phyloP scores from a whole-genome alignment of 2,797 vertebrate genomes.

The Merluccius polli region DNA sequence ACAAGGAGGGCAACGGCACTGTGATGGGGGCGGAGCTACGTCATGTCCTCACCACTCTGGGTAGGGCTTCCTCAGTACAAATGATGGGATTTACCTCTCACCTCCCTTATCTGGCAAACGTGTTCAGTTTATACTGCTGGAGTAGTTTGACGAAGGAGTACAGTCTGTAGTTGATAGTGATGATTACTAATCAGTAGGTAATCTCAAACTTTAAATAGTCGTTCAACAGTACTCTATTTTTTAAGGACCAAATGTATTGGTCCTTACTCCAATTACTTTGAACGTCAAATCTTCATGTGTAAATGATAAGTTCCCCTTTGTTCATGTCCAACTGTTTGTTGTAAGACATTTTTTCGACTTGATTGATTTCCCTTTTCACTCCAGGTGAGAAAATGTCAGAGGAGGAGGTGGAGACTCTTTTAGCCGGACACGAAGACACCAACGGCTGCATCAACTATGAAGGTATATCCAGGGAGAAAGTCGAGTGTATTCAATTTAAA shows the following conservation, averaged over 20 bases:
- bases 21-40: conserved; percentile 93
- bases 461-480: conserved; percentile 80
- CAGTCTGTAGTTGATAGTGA: background rate
- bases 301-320: background rate
- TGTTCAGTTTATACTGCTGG: background rate
- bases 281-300: background rate
- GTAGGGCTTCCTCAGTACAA: conserved; percentile 49
- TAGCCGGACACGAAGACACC: conserved; percentile 86
- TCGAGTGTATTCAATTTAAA: no score
- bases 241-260: background rate
- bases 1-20: conserved; percentile 92
- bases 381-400: conserved; percentile 90
- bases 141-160: background rate
- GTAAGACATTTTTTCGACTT: background rate
- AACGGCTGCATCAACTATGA: conserved; percentile 92
- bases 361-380: background rate
- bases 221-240: no score
- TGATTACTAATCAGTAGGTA: background rate
- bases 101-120: background rate
- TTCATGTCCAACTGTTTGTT: background rate
- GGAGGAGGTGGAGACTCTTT: conserved; percentile 86
- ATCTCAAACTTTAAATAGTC: no score
- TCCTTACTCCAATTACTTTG: background rate
- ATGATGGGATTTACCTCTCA: background rate
- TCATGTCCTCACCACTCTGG: conserved; percentile 89